Conservation (phyloP, 2,888 invertebrate species). For the Sminthurides aquaticus region DNA sequence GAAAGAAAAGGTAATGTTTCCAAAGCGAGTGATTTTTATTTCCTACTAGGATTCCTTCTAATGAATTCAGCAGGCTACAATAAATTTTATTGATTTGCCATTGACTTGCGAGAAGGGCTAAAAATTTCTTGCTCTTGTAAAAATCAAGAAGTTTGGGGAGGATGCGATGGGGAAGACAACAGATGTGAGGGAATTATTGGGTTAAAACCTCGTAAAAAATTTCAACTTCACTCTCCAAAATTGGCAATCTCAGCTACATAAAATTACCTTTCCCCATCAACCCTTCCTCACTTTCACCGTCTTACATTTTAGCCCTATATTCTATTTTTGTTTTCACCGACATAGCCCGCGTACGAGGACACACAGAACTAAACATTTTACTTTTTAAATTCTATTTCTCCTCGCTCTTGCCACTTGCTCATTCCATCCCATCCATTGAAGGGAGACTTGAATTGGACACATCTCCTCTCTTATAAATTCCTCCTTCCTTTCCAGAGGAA, state of each 20-base stretch:
- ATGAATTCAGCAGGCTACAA: constrained; percentile 43
- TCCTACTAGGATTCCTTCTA: constrained; percentile 37
- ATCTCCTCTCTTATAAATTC: no score
- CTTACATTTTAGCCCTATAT: not conserved
- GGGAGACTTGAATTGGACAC: no score
- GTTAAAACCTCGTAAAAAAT: constrained; percentile 12
- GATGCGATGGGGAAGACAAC: not conserved
- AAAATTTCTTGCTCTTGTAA: not conserved
- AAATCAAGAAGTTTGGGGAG: not conserved
- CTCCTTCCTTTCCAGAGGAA: no score
- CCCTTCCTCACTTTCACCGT: not conserved
- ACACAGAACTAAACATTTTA: no score
- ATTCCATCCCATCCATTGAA: no score
- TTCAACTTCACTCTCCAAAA: constrained; percentile 24
- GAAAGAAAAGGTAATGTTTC: no score
- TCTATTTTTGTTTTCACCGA: no score
- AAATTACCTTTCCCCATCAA: not conserved
- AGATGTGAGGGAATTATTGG: not conserved
- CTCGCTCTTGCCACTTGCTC: no score
- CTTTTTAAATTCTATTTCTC: not conserved
- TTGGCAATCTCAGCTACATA: constrained; percentile 9
- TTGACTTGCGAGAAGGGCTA: constrained; percentile 21
- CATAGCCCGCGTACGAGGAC: no score
- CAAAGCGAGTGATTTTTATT: no score
- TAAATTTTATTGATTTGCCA: constrained; percentile 44